Conservation (phyloP, 1,140 invertebrate genomes). For the Pogonomyrmex barbatus region DNA sequence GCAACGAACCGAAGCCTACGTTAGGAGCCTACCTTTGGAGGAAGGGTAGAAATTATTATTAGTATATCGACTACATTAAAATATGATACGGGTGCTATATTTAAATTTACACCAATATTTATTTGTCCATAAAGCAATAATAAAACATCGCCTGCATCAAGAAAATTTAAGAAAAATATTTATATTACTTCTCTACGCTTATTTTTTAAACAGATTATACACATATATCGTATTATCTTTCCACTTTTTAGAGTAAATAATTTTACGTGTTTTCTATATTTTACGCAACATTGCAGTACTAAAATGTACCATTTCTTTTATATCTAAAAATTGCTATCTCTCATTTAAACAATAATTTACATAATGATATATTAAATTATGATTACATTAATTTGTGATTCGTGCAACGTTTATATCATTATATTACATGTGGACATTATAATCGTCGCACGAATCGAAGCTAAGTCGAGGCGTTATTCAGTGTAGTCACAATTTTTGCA, state of each 20-base stretch:
- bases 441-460: neutral
- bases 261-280: neutral
- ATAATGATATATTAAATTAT: neutral
- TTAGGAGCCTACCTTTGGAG: neutral
- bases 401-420: neutral
- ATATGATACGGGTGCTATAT: neutral
- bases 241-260: neutral
- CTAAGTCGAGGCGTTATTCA: constrained; percentile 57
- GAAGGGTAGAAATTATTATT: constrained; percentile 16
- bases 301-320: no score
- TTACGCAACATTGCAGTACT: neutral
- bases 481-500: constrained; percentile 60
- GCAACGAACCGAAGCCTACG: constrained; percentile 6
- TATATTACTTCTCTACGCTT: neutral
- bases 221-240: neutral
- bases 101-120: constrained; percentile 3
- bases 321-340: neutral
- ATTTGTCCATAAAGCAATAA: neutral
- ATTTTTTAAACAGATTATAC: neutral
- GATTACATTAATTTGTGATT: neutral
- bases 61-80: neutral
- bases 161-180: neutral
- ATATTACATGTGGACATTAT: constrained; percentile 14
- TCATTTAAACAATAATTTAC: constrained; percentile 10
- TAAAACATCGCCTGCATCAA: neutral